Evolutionary conservation across 2,113 vertebrate genomes (phyloP).

Genomic region (Semnopithecus entellus): DNA sequence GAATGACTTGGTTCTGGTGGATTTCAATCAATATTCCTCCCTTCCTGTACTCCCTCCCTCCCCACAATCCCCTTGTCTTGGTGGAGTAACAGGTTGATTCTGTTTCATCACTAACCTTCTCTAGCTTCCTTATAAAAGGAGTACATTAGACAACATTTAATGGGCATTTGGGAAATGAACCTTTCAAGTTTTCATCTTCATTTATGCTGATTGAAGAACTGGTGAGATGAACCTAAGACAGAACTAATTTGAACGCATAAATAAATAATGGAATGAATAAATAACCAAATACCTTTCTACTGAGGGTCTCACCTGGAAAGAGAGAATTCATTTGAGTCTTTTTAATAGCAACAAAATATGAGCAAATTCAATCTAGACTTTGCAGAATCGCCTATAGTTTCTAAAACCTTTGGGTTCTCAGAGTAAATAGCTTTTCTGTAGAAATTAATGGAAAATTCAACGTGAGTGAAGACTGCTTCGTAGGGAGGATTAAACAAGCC

Average conservation of each 20-base stretch:
- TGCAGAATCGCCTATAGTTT: background rate
- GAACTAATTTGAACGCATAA: background rate
- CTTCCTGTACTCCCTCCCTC: background rate
- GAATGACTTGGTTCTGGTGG: background rate
- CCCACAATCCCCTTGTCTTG: background rate
- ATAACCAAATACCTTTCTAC: background rate
- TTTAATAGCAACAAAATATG: conserved; percentile 2
- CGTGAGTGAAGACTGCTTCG: background rate
- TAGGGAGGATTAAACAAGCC: background rate
- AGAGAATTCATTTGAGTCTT: background rate
- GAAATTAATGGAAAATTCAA: background rate
- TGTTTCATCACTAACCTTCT: background rate
- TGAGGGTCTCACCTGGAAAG: background rate
- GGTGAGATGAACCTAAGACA: background rate
- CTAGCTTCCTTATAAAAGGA: background rate
- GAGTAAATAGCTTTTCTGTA: background rate
- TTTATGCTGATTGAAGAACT: background rate
- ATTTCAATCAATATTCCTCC: background rate
- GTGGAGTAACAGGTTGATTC: background rate
- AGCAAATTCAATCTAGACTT: background rate
- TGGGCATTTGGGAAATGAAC: background rate
- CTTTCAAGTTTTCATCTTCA: background rate
- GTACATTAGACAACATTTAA: background rate
- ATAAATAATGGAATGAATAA: background rate
- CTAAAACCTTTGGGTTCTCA: conserved; percentile 21